These are phyloP conservation scores for Dromiciops gliroides DNA, from an alignment of 2,113 vertebrate species.

Conservation along the genomic window DNA sequence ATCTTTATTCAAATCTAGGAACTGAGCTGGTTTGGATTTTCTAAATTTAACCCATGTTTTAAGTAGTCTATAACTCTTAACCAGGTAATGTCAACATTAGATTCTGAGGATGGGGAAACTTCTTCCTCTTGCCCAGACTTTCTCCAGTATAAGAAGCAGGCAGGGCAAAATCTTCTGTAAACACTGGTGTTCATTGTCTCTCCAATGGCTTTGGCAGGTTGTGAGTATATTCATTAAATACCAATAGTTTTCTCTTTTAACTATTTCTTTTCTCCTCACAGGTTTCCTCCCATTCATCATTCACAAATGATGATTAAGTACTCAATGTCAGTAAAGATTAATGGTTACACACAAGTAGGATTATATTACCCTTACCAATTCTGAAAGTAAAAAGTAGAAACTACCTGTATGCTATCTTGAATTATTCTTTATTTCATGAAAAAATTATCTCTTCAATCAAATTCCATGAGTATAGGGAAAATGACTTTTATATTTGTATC, in stretches of 20 bases:
- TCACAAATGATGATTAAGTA: not conserved
- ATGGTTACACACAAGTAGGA: not conserved
- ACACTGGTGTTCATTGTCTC: slow-evolving; percentile 12
- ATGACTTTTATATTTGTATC: not conserved
- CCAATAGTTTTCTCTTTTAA: not conserved
- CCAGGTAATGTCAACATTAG: slow-evolving; percentile 71
- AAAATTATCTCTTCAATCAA: not conserved
- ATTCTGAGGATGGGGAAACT: slow-evolving; percentile 63
- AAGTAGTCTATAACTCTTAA: slow-evolving; percentile 52
- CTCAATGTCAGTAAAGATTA: not conserved
- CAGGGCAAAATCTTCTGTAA: slow-evolving; percentile 46
- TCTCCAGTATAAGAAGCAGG: slow-evolving; percentile 43
- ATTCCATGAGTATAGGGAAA: not conserved
- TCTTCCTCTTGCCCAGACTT: slow-evolving; percentile 20
- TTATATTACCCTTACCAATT: not conserved
- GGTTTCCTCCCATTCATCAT: not conserved
- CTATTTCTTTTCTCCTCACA: slow-evolving; percentile 28
- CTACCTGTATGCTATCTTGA: not conserved
- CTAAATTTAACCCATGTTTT: slow-evolving; percentile 58
- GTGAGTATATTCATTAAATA: not conserved
- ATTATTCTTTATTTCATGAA: not conserved
- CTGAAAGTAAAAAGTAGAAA: not conserved
- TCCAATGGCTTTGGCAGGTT: not conserved
- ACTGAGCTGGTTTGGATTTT: slow-evolving; percentile 72
- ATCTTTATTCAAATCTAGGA: slow-evolving; percentile 53